phyloP scores from a whole-genome alignment of 2,888 invertebrate genomes.

The Mamestra brassicae region DNA sequence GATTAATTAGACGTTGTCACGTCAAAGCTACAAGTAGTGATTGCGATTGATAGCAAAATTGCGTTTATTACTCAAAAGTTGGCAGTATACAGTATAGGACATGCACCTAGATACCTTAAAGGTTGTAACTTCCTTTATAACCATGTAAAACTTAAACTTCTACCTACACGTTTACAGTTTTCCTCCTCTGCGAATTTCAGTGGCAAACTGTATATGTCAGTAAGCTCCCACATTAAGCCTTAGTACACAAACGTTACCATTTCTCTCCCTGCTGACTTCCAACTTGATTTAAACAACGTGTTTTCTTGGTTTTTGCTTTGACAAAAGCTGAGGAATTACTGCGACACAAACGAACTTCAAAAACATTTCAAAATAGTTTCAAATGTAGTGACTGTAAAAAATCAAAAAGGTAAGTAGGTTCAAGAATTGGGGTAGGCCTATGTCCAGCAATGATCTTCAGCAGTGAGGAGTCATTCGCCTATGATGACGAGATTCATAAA shows the following conservation, averaged over 20 bases:
- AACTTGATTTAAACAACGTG: conserved; percentile 30
- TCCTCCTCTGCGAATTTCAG: conserved; percentile 5
- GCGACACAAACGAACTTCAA: not conserved
- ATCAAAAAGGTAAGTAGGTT: not conserved
- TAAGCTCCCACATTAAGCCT: conserved; percentile 32
- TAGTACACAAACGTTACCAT: conserved; percentile 37
- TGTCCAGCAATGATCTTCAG: too few species aligned
- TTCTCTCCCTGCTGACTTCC: conserved; percentile 25
- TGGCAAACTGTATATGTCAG: conserved; percentile 37
- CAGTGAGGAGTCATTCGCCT: too few species aligned
- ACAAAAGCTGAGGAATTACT: not conserved
- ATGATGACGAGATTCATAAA: too few species aligned
- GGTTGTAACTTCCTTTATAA: too few species aligned
- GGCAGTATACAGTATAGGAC: too few species aligned
- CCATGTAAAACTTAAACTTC: too few species aligned
- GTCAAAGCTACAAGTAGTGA: too few species aligned
- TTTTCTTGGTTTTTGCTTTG: conserved; percentile 26
- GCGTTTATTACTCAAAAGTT: too few species aligned
- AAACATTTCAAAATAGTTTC: not conserved
- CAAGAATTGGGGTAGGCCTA: too few species aligned
- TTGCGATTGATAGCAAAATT: too few species aligned
- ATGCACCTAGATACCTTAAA: not conserved
- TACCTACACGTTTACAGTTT: conserved; percentile 23
- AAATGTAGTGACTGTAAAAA: not conserved
- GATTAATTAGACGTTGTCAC: too few species aligned